Conservation (phyloP, 2,888 invertebrate genomes). For the Ormyrus labotus region DNA sequence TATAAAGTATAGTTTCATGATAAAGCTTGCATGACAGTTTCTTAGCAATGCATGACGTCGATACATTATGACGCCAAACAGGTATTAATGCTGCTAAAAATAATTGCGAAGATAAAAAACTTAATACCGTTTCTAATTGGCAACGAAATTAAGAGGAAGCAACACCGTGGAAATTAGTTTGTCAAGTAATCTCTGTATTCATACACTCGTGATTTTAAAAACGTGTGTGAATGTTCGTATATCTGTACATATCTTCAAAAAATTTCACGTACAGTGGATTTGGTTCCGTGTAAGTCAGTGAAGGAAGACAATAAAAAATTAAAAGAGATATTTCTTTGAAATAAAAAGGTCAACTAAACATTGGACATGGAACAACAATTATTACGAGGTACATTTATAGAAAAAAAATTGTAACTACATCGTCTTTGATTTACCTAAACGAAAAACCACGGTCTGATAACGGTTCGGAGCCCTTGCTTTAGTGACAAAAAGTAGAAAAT, state of each 20-base stretch:
- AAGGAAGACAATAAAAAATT: slow-evolving; percentile 25
- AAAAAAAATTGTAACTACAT: slow-evolving; percentile 28
- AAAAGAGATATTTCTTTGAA: background rate
- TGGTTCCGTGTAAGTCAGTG: slow-evolving; percentile 8
- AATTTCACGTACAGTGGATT: slow-evolving; percentile 16
- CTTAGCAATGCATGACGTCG: slow-evolving; percentile 7
- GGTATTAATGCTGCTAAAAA: background rate
- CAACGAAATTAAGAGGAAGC: background rate
- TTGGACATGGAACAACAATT: slow-evolving; percentile 45
- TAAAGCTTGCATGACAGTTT: slow-evolving; percentile 12
- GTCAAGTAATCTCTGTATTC: slow-evolving; percentile 22
- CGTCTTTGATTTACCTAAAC: slow-evolving; percentile 72
- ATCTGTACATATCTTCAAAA: slow-evolving; percentile 14
- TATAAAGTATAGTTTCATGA: slow-evolving; percentile 6
- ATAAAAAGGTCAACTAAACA: slow-evolving; percentile 5
- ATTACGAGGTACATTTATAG: slow-evolving; percentile 44
- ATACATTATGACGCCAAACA: slow-evolving; percentile 9
- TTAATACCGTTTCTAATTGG: background rate
- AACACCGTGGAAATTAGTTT: slow-evolving; percentile 1
- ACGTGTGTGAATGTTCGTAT: slow-evolving; percentile 19
- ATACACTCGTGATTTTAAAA: slow-evolving; percentile 14
- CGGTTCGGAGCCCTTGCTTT: slow-evolving; percentile 74
- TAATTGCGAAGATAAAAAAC: background rate
- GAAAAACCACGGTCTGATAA: slow-evolving; percentile 74
- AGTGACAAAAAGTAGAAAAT: slow-evolving; percentile 39